Evolutionary conservation across 2,113 vertebrate genomes (phyloP), one percentile per base, ranked within the genome.

Genomic region (Apaloderma vittatum): DNA sequence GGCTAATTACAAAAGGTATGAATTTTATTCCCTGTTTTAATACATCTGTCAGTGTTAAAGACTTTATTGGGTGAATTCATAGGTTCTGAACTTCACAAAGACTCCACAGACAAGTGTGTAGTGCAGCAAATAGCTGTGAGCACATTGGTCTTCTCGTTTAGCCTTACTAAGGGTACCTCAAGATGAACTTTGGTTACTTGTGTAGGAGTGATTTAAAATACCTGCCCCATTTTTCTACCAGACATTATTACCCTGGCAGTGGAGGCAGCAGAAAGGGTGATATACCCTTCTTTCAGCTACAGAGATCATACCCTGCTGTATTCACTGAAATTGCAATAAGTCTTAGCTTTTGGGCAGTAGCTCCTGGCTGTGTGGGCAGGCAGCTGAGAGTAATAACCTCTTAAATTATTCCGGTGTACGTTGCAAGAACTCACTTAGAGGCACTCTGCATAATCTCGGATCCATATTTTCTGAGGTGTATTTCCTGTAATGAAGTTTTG

Each of bases 121-220:
- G 26, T 14, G 15, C 37, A 83, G 19, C 21, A 94, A 83, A 48
- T 51, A 84, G 48, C 46, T 26, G 10, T 48, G 55, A 91, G 20
- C 75, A 71, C 27, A 51, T 30, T 58, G 51, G 19, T 86, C 51
- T 92, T 79, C 58, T 62, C 48, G 46, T 86, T 62, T 51, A 55
- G 63, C n/a, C 51, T 80, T 80, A n/a, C 24, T 66, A 63, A 91
- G 71, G 15, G 29, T 55, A 89, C 48, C 59, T 93, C 63, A 34
- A 30, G 55, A 84, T 45, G 52, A 94, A 86, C 79, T 86, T 95
- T 27, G 7, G 26, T 74, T 80, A 77, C 84, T 89, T 8, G 7
- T 77, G 45, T 27, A n/a, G 80, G 43, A 63, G 32, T 84, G 86
- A 95, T 94, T 97, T 87, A 93, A 95, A 95, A 81, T 81, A 70